Base-by-base conservation (phyloP, 2,888 invertebrate genomes). In the Drosophila robusta region DNA sequence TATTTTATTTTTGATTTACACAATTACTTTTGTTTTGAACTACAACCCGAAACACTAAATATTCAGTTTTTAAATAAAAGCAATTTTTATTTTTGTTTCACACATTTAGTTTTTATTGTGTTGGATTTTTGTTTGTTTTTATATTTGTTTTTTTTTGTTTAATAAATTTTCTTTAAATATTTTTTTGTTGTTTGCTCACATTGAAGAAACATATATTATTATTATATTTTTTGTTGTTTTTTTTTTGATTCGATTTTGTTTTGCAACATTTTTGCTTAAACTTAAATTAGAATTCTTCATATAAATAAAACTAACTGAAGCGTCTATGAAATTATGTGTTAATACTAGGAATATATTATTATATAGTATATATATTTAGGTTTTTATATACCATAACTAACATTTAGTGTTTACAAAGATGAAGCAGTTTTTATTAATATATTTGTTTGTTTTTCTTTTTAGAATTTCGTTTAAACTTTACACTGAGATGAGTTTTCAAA, bases 401-500 rank as follows among this genome's bases (percentile, higher is more conserved):
- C 76, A 56, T 58, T 70, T 70, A 71, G 51, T 70, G 70, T 70
- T 76, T 78, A 75, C 64, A 70, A 61, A 67, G 71, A 56, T 73
- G 79, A 85, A 75, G 79, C 70, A 64, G 67, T 42, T 57, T 22
- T 70, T 45, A 26, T 39, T 60, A 16, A 16, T 24, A 41, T 29
- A 55, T 51, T 34, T 56, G 50, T 50, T 45, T 44, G 51, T 41
- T 36, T 50, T 70, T 80, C 46, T 63, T 60, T 57, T 62, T 50
- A 29, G 36, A 68, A 50, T 73, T 83, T 83, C 55, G 61, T 68
- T 72, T 68, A 67, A 71, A 87, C 70, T 87, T 87, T 83, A 89
- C 90, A 89, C 90, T 89, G 89, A 89, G 89, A 90, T 90, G 86
- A 82, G 89, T 85, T 86, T 85, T 65, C 58, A 78, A 89, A 90